Base-by-base conservation (phyloP, 2,797 vertebrate genomes). In the Tenualosa thibaudeaui region DNA sequence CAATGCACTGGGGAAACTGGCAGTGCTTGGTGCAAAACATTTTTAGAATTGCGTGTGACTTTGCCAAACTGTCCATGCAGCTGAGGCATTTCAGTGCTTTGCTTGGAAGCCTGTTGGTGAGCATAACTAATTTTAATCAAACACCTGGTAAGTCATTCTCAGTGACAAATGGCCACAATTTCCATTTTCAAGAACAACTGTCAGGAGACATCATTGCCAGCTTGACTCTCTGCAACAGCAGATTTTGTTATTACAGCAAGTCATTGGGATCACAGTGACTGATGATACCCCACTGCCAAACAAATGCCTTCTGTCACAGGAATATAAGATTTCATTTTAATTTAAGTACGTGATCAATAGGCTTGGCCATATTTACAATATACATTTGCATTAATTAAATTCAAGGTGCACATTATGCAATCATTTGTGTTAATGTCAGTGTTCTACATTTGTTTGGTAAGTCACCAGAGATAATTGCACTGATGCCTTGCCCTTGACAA, bases 61-160 rank as follows among this genome's bases (percentile, higher is more conserved):
- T 65, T 65, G 62, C 62, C 62, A 65, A 65, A 65, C 62, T 65
- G 62, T 65, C 62, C 62, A 60, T 4, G 22, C 58, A 65, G 62
- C 24, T 31, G 62, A 65, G 62, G 24, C 24, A 65, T 31, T 65
- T 65, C 62, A 65, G 62, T 65, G 62, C 62, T 65, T 65, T 65
- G 0, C n/a, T 65, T 65, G 62, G 62, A 65, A 65, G 62, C 62
- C 24, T 8, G 8, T 65, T 12, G 24, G 24, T 9, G 62, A 65
- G 62, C 49, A 24, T 81, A 43, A 19, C 40, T 81, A 43, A 43
- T 43, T 43, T 43, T 81, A 43, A 43, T 81, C 49, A 43, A 81
- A 50, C 78, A 43, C 78, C 49, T 43, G 78, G 13, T 81, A 43
- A 81, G 78, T 43, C 49, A 81, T 65, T 65, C 24, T 26, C 24